These are phyloP conservation scores for Ascaphus truei DNA, from an alignment of 2,113 vertebrate genomes.

Conservation along the genomic window DNA sequence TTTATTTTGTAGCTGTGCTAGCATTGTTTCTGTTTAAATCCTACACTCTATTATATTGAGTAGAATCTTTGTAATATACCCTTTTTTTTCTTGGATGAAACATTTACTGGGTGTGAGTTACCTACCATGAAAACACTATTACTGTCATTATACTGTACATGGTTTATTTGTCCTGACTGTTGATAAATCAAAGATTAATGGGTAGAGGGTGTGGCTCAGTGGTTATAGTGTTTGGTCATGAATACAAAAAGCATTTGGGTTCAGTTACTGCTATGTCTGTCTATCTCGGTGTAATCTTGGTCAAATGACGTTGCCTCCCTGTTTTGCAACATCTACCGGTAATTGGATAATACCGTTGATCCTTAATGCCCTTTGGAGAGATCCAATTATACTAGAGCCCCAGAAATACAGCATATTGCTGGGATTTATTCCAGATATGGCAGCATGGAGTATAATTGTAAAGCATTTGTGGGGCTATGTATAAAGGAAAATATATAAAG, in stretches of 20 bases:
- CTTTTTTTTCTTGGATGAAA: not conserved
- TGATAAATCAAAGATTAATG: not conserved
- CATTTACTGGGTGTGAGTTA: no score
- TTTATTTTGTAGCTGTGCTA: not conserved
- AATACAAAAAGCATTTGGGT: not conserved
- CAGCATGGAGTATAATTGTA: no score
- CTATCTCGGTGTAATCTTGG: not conserved
- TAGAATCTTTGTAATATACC: not conserved
- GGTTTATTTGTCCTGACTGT: not conserved
- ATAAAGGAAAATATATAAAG: no score
- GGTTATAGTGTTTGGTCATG: not conserved
- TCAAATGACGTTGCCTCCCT: not conserved
- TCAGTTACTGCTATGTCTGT: not conserved
- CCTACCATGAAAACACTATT: no score
- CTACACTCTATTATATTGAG: not conserved
- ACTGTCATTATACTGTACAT: not conserved
- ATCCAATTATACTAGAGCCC: not conserved
- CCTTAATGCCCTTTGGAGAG: not conserved
- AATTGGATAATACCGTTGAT: conserved; percentile 5
- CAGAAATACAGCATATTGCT: no score
- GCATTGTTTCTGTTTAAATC: not conserved
- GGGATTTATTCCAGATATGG: no score
- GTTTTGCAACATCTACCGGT: not conserved
- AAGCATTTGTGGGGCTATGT: no score
- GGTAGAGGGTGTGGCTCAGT: not conserved